Evolutionary conservation across 2,888 invertebrate genomes (phyloP).

Genomic region (Noctua janthe): DNA sequence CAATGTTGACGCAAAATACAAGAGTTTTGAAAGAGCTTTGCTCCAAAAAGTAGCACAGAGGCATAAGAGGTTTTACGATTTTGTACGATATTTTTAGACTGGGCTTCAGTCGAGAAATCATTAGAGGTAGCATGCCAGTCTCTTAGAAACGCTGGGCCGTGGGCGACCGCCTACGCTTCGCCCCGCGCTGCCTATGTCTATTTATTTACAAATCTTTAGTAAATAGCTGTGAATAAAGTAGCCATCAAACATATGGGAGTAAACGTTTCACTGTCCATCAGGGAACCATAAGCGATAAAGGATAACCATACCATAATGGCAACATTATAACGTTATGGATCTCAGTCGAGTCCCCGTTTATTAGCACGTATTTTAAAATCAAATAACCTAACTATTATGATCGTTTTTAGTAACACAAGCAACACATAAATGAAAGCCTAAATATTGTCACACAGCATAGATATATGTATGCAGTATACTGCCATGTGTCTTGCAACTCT

Average conservation of each 20-base stretch:
- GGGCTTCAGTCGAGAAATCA: slow-evolving; percentile 12
- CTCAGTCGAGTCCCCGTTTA: neutral
- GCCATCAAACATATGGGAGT: neutral
- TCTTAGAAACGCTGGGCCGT: slow-evolving; percentile 13
- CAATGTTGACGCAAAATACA: slow-evolving; percentile 20
- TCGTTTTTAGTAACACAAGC: neutral
- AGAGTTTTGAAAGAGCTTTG: slow-evolving; percentile 10
- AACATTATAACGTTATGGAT: slow-evolving; percentile 9
- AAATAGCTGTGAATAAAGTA: slow-evolving; percentile 29
- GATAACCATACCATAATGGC: neutral
- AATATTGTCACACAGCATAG: neutral
- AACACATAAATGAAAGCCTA: neutral
- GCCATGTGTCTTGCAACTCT: neutral
- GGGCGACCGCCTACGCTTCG: slow-evolving; percentile 38
- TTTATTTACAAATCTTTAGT: slow-evolving; percentile 28
- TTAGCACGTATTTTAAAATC: neutral
- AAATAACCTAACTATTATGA: neutral
- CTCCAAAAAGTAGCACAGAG: neutral
- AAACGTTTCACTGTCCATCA: neutral
- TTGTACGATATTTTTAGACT: slow-evolving; percentile 42
- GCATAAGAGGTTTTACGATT: slow-evolving; percentile 1
- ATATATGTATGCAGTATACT: neutral
- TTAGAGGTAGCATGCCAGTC: slow-evolving; percentile 17
- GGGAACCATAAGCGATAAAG: neutral
- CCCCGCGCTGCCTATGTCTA: slow-evolving; percentile 1